Conservation (phyloP, 2,888 invertebrate species). For the Lasius platythorax region DNA sequence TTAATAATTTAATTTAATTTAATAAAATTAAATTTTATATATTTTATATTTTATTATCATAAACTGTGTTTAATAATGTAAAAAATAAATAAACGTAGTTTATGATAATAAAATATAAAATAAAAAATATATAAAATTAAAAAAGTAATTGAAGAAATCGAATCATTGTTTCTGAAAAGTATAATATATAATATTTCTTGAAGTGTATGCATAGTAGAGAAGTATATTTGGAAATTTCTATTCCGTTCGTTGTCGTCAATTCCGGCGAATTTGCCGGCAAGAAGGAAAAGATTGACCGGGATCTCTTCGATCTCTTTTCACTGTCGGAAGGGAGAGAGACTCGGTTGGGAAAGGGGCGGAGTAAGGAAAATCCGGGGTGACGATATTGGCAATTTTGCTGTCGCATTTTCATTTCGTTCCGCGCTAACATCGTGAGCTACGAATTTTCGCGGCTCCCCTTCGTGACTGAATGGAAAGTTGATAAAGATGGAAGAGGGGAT, state of each 20-base stretch:
- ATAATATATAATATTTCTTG: not conserved
- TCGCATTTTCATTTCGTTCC: constrained; percentile 80
- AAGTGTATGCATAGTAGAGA: not conserved
- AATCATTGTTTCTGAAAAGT: not conserved
- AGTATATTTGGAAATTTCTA: not conserved
- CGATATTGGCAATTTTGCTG: constrained; percentile 84
- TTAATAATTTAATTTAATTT: too few relatives aligned
- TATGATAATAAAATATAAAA: not conserved
- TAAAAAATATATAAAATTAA: not conserved
- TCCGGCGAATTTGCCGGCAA: not conserved
- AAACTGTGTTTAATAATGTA: too few relatives aligned
- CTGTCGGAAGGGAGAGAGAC: not conserved
- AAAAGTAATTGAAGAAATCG: not conserved
- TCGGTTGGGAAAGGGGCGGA: constrained; percentile 37
- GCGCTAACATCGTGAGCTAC: constrained; percentile 68
- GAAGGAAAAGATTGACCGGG: not conserved
- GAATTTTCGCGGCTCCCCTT: constrained; percentile 68
- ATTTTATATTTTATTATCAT: not conserved
- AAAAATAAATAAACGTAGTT: not conserved
- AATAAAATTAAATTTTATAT: too few relatives aligned
- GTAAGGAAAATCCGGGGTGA: constrained; percentile 65
- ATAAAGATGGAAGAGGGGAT: not conserved
- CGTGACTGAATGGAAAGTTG: constrained; percentile 27
- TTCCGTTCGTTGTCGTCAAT: not conserved
- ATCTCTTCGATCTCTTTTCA: constrained; percentile 63